These are phyloP conservation scores for Struthio camelus DNA, from an alignment of 2,113 vertebrate genomes.

Conservation along the genomic window DNA sequence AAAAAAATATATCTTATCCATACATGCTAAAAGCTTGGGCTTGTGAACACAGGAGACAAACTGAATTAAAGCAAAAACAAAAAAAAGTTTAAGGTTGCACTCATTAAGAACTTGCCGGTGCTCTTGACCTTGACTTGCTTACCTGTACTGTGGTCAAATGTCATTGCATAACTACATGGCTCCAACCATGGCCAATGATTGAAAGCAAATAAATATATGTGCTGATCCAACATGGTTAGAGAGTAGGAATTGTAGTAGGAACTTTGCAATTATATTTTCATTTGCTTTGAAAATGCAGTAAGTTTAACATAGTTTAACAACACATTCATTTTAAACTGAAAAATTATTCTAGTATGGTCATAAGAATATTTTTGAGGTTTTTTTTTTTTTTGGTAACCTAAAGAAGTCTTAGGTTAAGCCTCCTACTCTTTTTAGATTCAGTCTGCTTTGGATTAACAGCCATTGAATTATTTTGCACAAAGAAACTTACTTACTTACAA, in stretches of 20 bases:
- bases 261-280: background rate
- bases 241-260: background rate
- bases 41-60: background rate
- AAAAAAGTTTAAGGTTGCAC: background rate
- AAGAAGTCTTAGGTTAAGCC: background rate
- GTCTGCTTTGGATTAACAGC: background rate
- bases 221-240: background rate
- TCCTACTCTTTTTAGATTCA: background rate
- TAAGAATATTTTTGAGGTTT: background rate
- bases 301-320: background rate
- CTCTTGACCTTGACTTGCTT: background rate
- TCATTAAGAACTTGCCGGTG: background rate
- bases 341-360: background rate
- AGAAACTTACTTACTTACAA: background rate
- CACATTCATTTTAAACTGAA: background rate
- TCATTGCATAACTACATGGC: no score
- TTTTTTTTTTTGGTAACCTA: no score
- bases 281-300: background rate
- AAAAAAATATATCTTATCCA: background rate
- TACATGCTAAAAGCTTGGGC: background rate
- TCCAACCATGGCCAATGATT: background rate
- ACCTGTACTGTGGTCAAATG: background rate
- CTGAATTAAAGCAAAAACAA: background rate
- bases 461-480: background rate
- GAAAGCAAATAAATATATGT: fast-evolving